Evolutionary conservation across 92 coral and sea anemone genomes (phyloP), one percentile per base, ranked within the genome.

Genomic region (Virgularia gustaviana): DNA sequence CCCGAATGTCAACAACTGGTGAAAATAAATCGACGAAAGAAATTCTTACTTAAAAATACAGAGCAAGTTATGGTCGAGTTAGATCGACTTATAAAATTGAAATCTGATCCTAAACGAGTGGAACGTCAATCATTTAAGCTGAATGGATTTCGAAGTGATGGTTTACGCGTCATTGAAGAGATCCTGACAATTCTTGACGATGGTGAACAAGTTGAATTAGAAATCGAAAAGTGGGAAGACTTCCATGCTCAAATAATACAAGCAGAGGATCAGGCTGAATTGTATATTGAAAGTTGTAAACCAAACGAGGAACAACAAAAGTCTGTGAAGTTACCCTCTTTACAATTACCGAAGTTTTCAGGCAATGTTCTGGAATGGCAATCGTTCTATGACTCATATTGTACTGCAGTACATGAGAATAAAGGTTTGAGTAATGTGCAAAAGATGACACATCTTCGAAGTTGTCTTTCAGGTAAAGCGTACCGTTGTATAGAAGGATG

Each of bases 381-480:
- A 8, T 44, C 78, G 16, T 72, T 24, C 65, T 72, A 45, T 63
- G 78, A 72, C 25, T 65, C 56, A 29, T 73, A 56, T 20, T 56
- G 41, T 23, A 6, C 41, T 11, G 33, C 64, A 3, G 55, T 72
- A 2, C 78, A 72, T 28, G 78, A 72, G 33, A 72, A 56, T 49
- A 7, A 35, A 2, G 4, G 49, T 2, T 36, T 72, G 13, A 41
- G 30, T 9, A 47, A 72, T 20, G 55, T 64, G 36, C 35, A 47
- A 29, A 24, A 23, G 56, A 27, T 70, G 29, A 70, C 51, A 8
- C 55, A 70, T 49, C 75, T 70, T 37, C n/a, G 63, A 2, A 45
- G 16, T 25, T 70, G 55, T 22, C 36, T 70, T 28, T 34, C 30
- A 31, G 63, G 63, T 41, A 47, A 20, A 18, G 77, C 62, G 56